A percentile compares a stretch with the other conserved stretches of the same genome.
Conservation (phyloP, 2,888 invertebrate species). For the Bembecia ichneumoniformis region DNA sequence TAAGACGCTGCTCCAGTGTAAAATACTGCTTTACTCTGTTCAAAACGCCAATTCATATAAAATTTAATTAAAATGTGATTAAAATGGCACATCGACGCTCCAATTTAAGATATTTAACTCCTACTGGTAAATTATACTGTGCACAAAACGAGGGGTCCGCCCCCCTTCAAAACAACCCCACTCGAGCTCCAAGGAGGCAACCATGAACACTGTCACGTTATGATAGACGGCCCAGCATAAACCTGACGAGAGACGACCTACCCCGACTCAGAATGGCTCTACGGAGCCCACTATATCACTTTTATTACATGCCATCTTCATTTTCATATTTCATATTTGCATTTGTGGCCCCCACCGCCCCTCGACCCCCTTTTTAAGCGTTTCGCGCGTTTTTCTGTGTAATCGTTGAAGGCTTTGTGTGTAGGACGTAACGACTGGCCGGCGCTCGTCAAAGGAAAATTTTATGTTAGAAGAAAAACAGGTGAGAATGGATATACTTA, state of each 20-base stretch:
- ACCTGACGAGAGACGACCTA: conserved; percentile 79
- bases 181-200: conserved; percentile 49
- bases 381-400: conserved; percentile 64
- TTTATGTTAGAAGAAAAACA: conserved; percentile 23
- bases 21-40: too few species aligned
- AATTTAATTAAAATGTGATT: too few species aligned
- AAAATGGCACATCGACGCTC: too few species aligned
- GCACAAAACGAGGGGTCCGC: conserved; percentile 23
- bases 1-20: too few species aligned
- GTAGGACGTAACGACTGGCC: conserved; percentile 38
- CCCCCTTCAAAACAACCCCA: conserved; percentile 13
- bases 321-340: conserved; percentile 76
- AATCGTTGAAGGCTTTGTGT: conserved; percentile 51
- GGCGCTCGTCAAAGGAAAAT: conserved; percentile 38
- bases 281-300: conserved; percentile 84
- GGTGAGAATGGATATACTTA: neutral
- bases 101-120: too few species aligned
- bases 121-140: neutral
- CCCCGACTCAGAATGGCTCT: conserved; percentile 81
- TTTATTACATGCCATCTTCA: conserved; percentile 83
- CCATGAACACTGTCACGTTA: conserved; percentile 76
- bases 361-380: conserved; percentile 45
- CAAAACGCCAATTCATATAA: too few species aligned
- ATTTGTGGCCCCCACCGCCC: conserved; percentile 51
- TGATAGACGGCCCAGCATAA: conserved; percentile 82